A percentile compares a stretch with the other conserved stretches of the same genome.
phyloP scores from a whole-genome alignment of 2,797 vertebrate genomes.

The Ptychobarbus kaznakovi region DNA sequence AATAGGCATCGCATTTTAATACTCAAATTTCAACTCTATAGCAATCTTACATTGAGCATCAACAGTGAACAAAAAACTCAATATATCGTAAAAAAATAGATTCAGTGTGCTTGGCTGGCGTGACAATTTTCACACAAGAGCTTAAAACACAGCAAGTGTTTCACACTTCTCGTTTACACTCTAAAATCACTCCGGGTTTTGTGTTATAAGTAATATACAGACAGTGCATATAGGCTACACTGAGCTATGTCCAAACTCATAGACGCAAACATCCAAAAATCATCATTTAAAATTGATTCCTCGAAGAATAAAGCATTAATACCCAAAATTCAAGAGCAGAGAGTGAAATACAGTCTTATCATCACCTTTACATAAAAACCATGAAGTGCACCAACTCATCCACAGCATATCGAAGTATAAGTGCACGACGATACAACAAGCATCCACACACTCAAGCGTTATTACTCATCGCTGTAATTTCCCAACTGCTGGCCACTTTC shows the following conservation, averaged over 20 bases:
- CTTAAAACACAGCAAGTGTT: constrained; percentile 57
- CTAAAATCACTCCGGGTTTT: constrained; percentile 7
- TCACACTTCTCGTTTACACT: constrained; percentile 59
- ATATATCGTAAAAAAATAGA: constrained; percentile 24
- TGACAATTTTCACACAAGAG: constrained; percentile 52
- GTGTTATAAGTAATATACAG: constrained; percentile 34
- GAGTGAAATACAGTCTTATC: constrained; percentile 1
- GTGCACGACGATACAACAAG: constrained; percentile 45
- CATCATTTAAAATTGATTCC: not conserved
- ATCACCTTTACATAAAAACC: constrained; percentile 1
- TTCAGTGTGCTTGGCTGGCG: constrained; percentile 34
- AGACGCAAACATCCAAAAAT: not conserved
- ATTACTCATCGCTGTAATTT: constrained; percentile 70
- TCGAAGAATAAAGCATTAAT: not conserved
- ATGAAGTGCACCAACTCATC: constrained; percentile 9
- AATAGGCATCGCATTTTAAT: not conserved
- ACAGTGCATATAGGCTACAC: no score
- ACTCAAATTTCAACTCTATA: constrained; percentile 2
- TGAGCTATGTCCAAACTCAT: not conserved
- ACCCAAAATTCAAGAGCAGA: not conserved
- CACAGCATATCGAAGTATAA: constrained; percentile 40
- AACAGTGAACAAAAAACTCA: constrained; percentile 16
- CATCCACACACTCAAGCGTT: constrained; percentile 54
- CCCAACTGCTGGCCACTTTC: constrained; percentile 76
- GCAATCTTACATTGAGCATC: not conserved